These are phyloP conservation scores for Ormyrus labotus DNA, from an alignment of 2,888 invertebrate genomes.

Conservation along the genomic window DNA sequence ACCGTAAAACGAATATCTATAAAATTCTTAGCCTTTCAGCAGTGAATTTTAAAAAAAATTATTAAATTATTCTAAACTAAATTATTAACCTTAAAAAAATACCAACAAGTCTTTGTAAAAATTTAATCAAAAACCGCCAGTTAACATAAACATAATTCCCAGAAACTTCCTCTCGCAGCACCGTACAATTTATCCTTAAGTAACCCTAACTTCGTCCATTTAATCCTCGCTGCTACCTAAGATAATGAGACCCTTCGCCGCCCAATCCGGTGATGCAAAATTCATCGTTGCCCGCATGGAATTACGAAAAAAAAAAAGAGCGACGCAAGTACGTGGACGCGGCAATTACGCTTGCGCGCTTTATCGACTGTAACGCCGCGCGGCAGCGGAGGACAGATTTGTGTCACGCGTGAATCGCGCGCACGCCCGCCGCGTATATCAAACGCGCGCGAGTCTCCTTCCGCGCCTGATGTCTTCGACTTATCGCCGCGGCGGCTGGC, in stretches of 20 bases:
- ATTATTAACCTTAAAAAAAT: no score
- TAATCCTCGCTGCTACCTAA: not conserved
- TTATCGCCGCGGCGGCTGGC: conserved; percentile 3
- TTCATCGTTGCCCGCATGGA: conserved; percentile 6
- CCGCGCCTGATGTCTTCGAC: not conserved
- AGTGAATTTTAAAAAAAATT: no score
- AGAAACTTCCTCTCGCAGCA: no score
- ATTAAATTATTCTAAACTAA: no score
- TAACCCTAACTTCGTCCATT: no score
- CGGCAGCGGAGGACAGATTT: conserved; percentile 36
- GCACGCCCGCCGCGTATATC: not conserved
- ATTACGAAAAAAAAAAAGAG: conserved; percentile 41
- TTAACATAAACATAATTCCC: no score
- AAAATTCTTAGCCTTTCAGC: no score
- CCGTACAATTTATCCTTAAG: no score
- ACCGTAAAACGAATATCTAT: no score
- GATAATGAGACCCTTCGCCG: conserved; percentile 22
- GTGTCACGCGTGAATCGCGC: conserved; percentile 55
- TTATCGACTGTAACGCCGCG: conserved; percentile 45
- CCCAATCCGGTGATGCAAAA: conserved; percentile 33
- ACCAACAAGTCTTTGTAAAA: no score
- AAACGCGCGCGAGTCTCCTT: not conserved
- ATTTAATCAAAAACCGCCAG: no score
- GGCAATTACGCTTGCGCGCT: conserved; percentile 10
- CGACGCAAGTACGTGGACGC: not conserved